phyloP scores from a whole-genome alignment of 2,797 vertebrate genomes.

The Argyrosomus regius region DNA sequence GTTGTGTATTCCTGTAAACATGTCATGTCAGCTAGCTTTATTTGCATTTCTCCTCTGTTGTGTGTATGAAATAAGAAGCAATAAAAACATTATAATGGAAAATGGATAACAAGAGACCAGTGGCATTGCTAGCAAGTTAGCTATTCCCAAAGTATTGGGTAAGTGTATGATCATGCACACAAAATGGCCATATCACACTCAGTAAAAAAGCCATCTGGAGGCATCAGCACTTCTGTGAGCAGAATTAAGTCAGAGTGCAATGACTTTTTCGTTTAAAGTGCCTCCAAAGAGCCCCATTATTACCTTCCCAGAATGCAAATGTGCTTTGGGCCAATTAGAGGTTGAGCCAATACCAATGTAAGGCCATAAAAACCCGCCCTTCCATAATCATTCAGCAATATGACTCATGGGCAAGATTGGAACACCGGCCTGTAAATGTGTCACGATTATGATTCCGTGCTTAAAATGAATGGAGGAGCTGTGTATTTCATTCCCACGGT shows the following conservation, averaged over 20 bases:
- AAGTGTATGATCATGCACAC: conserved; percentile 72
- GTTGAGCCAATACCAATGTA: conserved; percentile 81
- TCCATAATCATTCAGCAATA: conserved; percentile 78
- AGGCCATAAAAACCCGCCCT: conserved; percentile 78
- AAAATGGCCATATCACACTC: conserved; percentile 78
- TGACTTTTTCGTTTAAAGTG: conserved; percentile 80
- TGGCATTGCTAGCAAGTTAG: conserved; percentile 49
- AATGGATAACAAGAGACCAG: conserved; percentile 45
- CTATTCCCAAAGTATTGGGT: conserved; percentile 56
- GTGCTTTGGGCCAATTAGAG: conserved; percentile 82
- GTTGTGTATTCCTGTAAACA: conserved; percentile 18
- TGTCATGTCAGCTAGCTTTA: conserved; percentile 11
- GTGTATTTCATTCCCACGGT: conserved; percentile 71
- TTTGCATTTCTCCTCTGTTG: conserved; percentile 38
- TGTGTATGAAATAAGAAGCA: conserved; percentile 25
- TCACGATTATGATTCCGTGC: conserved; percentile 74
- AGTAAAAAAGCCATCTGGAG: conserved; percentile 82
- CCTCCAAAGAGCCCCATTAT: conserved; percentile 80
- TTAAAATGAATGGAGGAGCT: conserved; percentile 73
- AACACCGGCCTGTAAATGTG: conserved; percentile 78
- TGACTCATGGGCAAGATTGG: conserved; percentile 79
- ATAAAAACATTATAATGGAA: conserved; percentile 49
- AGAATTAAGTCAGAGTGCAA: conserved; percentile 82
- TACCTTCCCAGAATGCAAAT: conserved; percentile 84
- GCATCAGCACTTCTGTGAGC: conserved; percentile 80